Conservation (phyloP, 2,797 vertebrate species). For the Micropoecilia bifurca region DNA sequence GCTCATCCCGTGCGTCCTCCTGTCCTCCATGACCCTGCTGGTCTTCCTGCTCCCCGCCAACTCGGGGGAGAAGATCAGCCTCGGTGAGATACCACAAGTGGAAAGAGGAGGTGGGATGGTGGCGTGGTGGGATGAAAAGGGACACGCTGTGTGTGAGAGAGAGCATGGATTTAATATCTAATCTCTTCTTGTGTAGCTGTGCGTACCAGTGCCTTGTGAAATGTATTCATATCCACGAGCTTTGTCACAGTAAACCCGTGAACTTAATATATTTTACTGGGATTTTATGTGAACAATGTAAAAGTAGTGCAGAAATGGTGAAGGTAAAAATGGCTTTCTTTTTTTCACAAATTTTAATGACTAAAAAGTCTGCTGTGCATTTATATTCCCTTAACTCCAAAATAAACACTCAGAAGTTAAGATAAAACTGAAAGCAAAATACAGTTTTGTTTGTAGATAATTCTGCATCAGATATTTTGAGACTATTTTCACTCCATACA, state of each 20-base stretch:
- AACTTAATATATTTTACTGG: neutral
- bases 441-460: neutral
- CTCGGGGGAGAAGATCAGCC: conserved; percentile 86
- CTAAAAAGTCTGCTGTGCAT: neutral
- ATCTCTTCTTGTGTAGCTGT: neutral
- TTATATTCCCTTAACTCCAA: neutral
- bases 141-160: neutral
- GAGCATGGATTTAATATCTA: neutral
- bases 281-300: neutral
- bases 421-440: neutral
- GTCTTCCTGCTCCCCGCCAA: conserved; percentile 84
- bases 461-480: too few species aligned
- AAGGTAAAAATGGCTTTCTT: neutral
- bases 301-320: neutral
- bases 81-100: conserved; percentile 54
- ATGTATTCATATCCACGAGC: neutral
- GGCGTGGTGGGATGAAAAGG: neutral
- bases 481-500: too few species aligned
- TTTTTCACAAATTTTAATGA: neutral
- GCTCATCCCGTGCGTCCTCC: conserved; percentile 84
- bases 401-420: neutral
- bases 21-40: conserved; percentile 85
- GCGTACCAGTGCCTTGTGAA: neutral
- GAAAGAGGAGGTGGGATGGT: neutral
- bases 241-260: neutral